A percentile compares a stretch with the other conserved stretches of the same genome.
phyloP scores from a whole-genome alignment of 1,140 invertebrate genomes.

The Babylonia areolata region DNA sequence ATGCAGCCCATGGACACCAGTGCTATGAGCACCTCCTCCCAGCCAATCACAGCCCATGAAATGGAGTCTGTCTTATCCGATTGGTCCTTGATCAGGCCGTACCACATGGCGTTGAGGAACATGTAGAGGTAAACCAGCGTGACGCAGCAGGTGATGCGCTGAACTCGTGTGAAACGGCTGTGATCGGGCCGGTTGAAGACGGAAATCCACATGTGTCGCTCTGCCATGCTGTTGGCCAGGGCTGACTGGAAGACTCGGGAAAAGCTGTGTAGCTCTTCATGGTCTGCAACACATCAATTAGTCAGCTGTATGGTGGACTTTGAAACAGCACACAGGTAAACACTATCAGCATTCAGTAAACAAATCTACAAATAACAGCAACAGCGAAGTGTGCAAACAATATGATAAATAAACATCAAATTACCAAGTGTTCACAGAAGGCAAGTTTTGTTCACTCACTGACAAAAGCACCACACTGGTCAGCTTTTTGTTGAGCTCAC shows the following conservation, averaged over 20 bases:
- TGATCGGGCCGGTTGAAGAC: constrained; percentile 66
- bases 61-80: constrained; percentile 35
- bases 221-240: constrained; percentile 54
- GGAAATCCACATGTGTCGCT: constrained; percentile 71
- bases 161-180: constrained; percentile 70
- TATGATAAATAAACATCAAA: no score
- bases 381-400: no score
- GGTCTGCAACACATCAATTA: constrained; percentile 41
- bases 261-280: constrained; percentile 54
- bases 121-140: constrained; percentile 70
- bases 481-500: no score
- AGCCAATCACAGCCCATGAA: constrained; percentile 55
- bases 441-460: no score
- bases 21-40: constrained; percentile 70
- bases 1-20: constrained; percentile 64
- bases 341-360: no score
- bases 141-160: constrained; percentile 69
- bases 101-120: constrained; percentile 71
- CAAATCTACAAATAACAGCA: no score
- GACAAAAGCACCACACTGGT: no score
- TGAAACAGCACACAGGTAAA: no score
- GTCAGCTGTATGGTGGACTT: no score
- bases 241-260: constrained; percentile 52
- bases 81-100: constrained; percentile 64
- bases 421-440: no score